Conservation (phyloP, 2,797 vertebrate species). For the Brachymystax lenok region DNA sequence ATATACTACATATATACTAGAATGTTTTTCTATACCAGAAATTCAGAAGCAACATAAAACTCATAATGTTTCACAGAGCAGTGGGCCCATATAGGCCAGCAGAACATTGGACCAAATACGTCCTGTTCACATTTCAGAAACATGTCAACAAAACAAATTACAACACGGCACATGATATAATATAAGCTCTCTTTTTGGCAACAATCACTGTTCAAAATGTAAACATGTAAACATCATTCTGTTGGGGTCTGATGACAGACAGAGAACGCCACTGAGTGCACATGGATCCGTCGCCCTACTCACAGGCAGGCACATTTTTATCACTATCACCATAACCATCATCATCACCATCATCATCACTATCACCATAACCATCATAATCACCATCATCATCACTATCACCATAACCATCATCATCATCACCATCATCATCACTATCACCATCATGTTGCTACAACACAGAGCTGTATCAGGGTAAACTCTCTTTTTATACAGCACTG, state of each 20-base stretch:
- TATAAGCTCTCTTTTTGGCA: slow-evolving; percentile 54
- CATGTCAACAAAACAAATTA: slow-evolving; percentile 64
- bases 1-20: slow-evolving; percentile 69
- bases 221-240: slow-evolving; percentile 21
- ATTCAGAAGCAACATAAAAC: slow-evolving; percentile 11
- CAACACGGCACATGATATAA: slow-evolving; percentile 68
- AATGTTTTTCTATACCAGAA: slow-evolving; percentile 56
- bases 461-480: slow-evolving; percentile 32
- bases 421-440: slow-evolving; percentile 28
- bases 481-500: slow-evolving; percentile 31
- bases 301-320: neutral
- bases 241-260: slow-evolving; percentile 15
- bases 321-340: neutral
- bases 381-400: neutral
- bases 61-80: slow-evolving; percentile 37
- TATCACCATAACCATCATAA: neutral
- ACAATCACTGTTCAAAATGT: slow-evolving; percentile 37
- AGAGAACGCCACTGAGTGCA: slow-evolving; percentile 7
- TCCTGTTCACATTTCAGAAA: slow-evolving; percentile 69
- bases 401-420: slow-evolving; percentile 10
- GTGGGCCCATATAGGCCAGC: slow-evolving; percentile 35
- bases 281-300: neutral
- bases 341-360: slow-evolving; percentile 27
- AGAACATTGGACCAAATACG: slow-evolving; percentile 48
- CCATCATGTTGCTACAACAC: slow-evolving; percentile 18